These are phyloP conservation scores for Nomada lathburiana DNA, from an alignment of 2,888 invertebrate species.

Conservation along the genomic window DNA sequence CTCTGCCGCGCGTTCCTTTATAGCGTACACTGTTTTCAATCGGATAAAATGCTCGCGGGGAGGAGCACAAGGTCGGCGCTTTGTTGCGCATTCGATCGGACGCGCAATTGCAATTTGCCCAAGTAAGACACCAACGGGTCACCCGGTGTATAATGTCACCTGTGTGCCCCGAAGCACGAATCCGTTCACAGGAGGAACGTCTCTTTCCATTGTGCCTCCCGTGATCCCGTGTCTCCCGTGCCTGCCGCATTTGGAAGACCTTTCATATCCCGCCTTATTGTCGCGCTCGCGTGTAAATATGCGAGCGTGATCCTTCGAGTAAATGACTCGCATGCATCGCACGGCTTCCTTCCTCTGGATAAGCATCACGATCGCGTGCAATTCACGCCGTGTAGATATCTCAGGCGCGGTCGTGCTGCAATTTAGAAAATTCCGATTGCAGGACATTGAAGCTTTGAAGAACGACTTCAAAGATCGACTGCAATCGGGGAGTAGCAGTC, in stretches of 20 bases:
- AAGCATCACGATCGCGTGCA: constrained; percentile 48
- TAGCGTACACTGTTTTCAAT: no score
- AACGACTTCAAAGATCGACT: not conserved
- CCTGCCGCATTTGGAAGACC: constrained; percentile 40
- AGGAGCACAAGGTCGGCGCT: not conserved
- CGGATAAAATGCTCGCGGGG: no score
- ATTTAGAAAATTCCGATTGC: no score
- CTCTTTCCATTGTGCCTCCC: constrained; percentile 40
- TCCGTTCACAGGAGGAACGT: constrained; percentile 56
- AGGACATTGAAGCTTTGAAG: no score
- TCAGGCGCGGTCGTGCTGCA: not conserved
- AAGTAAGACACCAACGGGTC: not conserved
- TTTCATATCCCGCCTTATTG: constrained; percentile 53
- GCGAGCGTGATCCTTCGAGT: constrained; percentile 41
- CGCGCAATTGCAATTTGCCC: not conserved
- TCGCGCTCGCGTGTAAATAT: constrained; percentile 40
- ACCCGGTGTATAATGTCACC: constrained; percentile 45
- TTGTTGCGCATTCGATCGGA: not conserved
- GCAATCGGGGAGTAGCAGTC: no score
- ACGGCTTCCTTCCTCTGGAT: constrained; percentile 55
- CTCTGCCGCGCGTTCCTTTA: no score
- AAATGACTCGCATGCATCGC: constrained; percentile 50
- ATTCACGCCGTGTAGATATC: constrained; percentile 7
- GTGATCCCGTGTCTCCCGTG: constrained; percentile 31
- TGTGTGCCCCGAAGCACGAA: constrained; percentile 51